Conservation (phyloP, 1,140 invertebrate genomes). For the Physella acuta region DNA sequence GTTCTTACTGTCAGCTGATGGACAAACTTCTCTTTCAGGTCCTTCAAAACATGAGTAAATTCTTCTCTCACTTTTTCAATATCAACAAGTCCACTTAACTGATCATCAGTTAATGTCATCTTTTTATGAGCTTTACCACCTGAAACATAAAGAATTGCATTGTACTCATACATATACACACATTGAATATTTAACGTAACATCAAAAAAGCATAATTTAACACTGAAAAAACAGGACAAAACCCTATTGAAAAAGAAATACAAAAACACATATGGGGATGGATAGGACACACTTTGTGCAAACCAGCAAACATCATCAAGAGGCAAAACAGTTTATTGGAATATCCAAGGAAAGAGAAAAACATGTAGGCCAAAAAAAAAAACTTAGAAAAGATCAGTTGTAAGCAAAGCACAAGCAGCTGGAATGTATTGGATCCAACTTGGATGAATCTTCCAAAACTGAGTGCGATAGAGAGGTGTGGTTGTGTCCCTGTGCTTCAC, state of each 20-base stretch:
- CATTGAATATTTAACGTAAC: background rate
- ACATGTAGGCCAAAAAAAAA: too few relatives aligned
- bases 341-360: too few relatives aligned
- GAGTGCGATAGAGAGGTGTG: too few relatives aligned
- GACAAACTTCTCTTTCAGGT: slow-evolving; percentile 76
- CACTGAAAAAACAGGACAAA: background rate
- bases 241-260: too few relatives aligned
- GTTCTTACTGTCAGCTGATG: slow-evolving; percentile 69
- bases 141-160: background rate
- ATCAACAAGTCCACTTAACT: slow-evolving; percentile 73
- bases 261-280: background rate
- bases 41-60: slow-evolving; percentile 69
- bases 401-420: background rate
- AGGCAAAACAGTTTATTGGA: background rate
- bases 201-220: background rate
- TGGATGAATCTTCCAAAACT: too few relatives aligned
- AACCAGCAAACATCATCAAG: background rate
- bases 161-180: background rate
- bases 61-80: slow-evolving; percentile 69
- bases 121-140: slow-evolving; percentile 62
- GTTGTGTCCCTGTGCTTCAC: too few relatives aligned
- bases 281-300: background rate
- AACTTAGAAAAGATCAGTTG: too few relatives aligned
- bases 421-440: background rate
- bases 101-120: slow-evolving; percentile 70